Conservation (phyloP, 2,113 vertebrate species). For the Castor canadensis region DNA sequence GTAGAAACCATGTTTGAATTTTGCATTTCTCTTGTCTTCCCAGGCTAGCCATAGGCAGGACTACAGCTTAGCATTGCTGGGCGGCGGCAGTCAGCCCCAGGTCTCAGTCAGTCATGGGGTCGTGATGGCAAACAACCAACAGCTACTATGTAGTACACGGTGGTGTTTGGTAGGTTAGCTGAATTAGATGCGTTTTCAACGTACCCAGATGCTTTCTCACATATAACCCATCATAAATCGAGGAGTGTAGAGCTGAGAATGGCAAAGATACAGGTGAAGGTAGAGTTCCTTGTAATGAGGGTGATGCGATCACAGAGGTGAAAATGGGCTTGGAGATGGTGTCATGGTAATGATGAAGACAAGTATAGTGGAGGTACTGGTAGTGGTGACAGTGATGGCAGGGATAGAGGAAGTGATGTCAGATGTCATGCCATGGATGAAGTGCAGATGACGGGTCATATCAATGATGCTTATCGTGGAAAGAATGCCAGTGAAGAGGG, state of each 20-base stretch:
- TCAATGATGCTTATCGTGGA: rapidly evolving
- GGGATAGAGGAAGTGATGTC: rapidly evolving
- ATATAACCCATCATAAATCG: background rate
- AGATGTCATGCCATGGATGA: background rate
- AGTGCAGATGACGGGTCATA: background rate
- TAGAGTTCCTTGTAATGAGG: background rate
- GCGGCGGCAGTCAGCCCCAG: background rate
- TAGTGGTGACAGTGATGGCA: background rate
- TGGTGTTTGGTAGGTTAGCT: too few relatives aligned
- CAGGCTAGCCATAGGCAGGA: background rate
- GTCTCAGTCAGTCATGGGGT: background rate
- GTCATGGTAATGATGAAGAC: rapidly evolving
- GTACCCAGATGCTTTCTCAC: background rate
- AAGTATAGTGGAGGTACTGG: rapidly evolving
- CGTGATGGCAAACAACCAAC: too few relatives aligned
- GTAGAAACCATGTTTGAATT: background rate
- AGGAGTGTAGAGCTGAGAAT: background rate
- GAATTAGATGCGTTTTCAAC: background rate
- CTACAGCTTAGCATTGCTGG: too few relatives aligned
- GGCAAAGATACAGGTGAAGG: background rate
- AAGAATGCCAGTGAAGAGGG: background rate
- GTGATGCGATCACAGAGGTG: too few relatives aligned
- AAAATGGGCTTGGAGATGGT: background rate
- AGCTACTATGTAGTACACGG: background rate
- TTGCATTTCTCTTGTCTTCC: background rate